Evolutionary conservation across 2,797 vertebrate genomes (phyloP).

Genomic region (Notoglanidium macrostoma): DNA sequence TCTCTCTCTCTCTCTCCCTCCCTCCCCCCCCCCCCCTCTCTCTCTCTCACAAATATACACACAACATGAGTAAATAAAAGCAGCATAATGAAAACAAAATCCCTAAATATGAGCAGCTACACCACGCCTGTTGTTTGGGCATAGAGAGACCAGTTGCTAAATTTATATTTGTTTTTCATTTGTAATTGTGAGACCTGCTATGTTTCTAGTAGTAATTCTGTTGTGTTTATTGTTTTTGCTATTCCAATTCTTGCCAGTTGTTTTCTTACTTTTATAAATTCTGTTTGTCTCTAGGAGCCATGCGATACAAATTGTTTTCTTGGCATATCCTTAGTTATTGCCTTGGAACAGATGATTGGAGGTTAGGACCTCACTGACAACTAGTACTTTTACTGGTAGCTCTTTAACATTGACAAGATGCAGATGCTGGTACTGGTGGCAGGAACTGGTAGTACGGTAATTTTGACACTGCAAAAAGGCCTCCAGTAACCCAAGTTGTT

Average conservation of each 20-base stretch:
- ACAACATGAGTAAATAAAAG: background rate
- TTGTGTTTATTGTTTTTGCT: background rate
- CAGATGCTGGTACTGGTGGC: background rate
- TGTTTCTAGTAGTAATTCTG: background rate
- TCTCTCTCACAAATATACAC: background rate
- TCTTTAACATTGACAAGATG: background rate
- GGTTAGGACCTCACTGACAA: constrained; percentile 28
- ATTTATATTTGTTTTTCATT: background rate
- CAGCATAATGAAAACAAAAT: background rate
- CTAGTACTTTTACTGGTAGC: constrained; percentile 32
- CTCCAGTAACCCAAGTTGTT: background rate
- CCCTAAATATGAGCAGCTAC: background rate
- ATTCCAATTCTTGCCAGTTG: background rate
- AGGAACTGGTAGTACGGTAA: background rate
- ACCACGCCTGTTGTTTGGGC: background rate
- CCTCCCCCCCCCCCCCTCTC: too few species aligned
- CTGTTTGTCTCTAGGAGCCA: background rate
- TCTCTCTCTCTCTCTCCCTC: too few species aligned
- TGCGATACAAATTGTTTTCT: constrained; percentile 38
- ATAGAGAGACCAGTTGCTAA: background rate
- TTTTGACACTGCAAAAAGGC: background rate
- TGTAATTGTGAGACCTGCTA: background rate
- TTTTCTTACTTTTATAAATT: background rate
- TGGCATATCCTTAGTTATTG: constrained; percentile 29
- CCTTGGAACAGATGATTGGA: constrained; percentile 26